Percentiles rank a stretch among this genome's conserved stretches.
These are phyloP conservation scores for Belonocnema kinseyi DNA, from an alignment of 1,140 invertebrate species.

Conservation along the genomic window DNA sequence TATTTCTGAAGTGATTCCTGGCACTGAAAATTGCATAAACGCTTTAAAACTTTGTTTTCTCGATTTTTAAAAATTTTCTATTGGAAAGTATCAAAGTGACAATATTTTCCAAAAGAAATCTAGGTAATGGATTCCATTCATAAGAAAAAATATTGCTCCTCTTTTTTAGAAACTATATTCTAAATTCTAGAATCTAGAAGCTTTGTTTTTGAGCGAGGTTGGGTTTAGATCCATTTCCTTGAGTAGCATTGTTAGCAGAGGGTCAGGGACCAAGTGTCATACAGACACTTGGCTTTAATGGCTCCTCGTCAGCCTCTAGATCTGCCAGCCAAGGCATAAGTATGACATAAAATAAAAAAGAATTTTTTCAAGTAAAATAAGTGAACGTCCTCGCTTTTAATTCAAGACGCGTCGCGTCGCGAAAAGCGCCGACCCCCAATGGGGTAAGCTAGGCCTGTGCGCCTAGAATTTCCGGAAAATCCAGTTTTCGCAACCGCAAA, in stretches of 20 bases:
- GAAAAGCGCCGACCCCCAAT: slow-evolving; percentile 52
- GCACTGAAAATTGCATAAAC: too few relatives aligned
- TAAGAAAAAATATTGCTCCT: neutral
- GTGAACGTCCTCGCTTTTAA: slow-evolving; percentile 33
- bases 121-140: neutral
- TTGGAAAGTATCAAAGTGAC: too few relatives aligned
- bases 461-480: slow-evolving; percentile 58
- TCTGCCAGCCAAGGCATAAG: slow-evolving; percentile 25
- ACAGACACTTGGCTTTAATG: slow-evolving; percentile 36
- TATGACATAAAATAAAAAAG: slow-evolving; percentile 22
- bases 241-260: neutral
- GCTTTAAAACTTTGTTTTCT: too few relatives aligned
- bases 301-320: neutral
- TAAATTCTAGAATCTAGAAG: too few relatives aligned
- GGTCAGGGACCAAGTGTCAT: slow-evolving; percentile 45
- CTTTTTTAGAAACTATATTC: neutral
- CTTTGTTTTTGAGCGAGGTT: neutral
- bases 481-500: slow-evolving; percentile 54
- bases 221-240: neutral
- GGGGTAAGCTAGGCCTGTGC: slow-evolving; percentile 38
- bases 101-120: too few relatives aligned
- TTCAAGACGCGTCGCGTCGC: slow-evolving; percentile 54
- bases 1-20: too few relatives aligned
- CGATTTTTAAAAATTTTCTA: too few relatives aligned
- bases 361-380: too few relatives aligned